phyloP scores from a whole-genome alignment of 2,113 vertebrate genomes.

The Lampris megalopsis region DNA sequence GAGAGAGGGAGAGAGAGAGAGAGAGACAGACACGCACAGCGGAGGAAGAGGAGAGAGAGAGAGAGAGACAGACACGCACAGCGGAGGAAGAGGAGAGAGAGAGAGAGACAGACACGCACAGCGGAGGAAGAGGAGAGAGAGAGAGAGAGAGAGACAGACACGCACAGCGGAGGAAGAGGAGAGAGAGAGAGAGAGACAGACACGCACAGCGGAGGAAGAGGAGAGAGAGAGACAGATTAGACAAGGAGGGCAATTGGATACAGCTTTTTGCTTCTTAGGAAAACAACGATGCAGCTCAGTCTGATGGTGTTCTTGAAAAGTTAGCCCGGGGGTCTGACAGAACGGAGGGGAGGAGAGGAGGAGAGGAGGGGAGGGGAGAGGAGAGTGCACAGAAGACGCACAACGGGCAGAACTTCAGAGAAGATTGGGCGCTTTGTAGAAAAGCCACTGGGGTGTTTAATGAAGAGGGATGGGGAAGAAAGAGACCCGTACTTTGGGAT shows the following conservation, averaged over 20 bases:
- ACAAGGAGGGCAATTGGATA: constrained; percentile 11
- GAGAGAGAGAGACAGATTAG: constrained; percentile 4
- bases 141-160: too few relatives aligned
- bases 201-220: too few relatives aligned
- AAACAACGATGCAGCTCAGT: background rate
- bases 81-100: too few relatives aligned
- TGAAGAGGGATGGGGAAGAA: constrained; percentile 20
- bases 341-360: background rate
- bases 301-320: background rate
- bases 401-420: background rate
- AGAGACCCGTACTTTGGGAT: constrained; percentile 32
- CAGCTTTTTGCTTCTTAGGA: background rate
- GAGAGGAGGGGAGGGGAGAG: background rate
- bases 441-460: constrained; percentile 14
- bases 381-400: background rate
- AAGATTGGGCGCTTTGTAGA: background rate
- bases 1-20: too few relatives aligned
- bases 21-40: too few relatives aligned
- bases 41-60: too few relatives aligned
- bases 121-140: too few relatives aligned
- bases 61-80: too few relatives aligned
- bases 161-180: too few relatives aligned
- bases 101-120: too few relatives aligned
- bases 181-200: too few relatives aligned
- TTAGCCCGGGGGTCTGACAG: background rate